Base-by-base conservation (phyloP, 1,140 invertebrate genomes). In the Zaprionus tsacasi region DNA sequence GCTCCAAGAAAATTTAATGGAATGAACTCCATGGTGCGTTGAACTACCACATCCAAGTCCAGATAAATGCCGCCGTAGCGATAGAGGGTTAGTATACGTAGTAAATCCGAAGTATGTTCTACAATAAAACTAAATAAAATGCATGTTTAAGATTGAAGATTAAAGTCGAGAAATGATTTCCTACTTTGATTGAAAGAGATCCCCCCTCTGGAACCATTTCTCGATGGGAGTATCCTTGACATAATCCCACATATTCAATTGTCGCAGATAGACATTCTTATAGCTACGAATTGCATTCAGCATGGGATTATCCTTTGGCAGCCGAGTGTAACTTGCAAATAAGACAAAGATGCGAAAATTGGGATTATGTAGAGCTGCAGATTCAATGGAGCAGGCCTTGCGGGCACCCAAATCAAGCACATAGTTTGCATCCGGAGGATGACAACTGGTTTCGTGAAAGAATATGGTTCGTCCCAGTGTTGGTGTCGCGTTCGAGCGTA, bases 341-440 rank as follows among this genome's bases (percentile, higher is more conserved):
- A 95, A 65, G 8, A 95, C 74, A 73, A 94, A 95, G 1, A 96
- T 92, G 25, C 93, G 92, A 61, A 93, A 93, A 57, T 93, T 92
- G 12, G 95, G 95, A 92, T 96, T 95, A 81, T 94, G 92, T 36
- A 91, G 79, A 1, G 95, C 95, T 0, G 95, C 95, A 0, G 95
- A 96, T 92, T 96, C 95, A 1, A 96, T 94, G 0, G 95, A 94
- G 77, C 95, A 96, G 0, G 95, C 95, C 79, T 96, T 94, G 17
- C 95, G 91, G 0, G 93, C 66, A 25, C 91, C 94, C 21, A 95
- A 76, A 10, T 91, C 60, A 21, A 85, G 48, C 12, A 56, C 58
- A 0, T 60, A 12, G n/a, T 6, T 13, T 7, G 17, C 11, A 5
- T 72, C 48, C 0, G 50, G 36, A 21, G 52, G 55, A 54, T 79